phyloP scores from a whole-genome alignment of 1,140 invertebrate species.

The Mycetomoellerius zeteki region DNA sequence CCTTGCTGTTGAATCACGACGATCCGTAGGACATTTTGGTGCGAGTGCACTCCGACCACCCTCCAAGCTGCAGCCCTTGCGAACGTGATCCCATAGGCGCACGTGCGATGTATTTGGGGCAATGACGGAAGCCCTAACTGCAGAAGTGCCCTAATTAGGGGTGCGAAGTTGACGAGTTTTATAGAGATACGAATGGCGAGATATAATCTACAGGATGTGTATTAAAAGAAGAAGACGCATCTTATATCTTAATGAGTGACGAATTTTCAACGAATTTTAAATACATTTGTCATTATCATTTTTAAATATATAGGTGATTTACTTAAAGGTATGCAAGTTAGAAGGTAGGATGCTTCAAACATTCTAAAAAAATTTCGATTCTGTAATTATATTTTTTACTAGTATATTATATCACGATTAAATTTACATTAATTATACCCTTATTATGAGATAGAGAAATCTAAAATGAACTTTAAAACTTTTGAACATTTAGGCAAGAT shows the following conservation, averaged over 20 bases:
- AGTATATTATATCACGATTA: too few relatives aligned
- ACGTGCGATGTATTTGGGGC: constrained; percentile 47
- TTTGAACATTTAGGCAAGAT: too few relatives aligned
- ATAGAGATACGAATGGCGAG: constrained; percentile 5
- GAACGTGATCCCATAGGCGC: constrained; percentile 41
- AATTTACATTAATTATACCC: too few relatives aligned
- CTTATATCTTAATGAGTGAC: neutral
- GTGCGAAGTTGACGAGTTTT: constrained; percentile 17
- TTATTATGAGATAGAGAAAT: too few relatives aligned
- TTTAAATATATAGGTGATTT: too few relatives aligned
- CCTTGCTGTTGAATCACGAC: constrained; percentile 66
- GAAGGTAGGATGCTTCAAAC: too few relatives aligned
- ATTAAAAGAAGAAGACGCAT: neutral
- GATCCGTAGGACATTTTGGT: constrained; percentile 56
- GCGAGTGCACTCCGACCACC: constrained; percentile 47
- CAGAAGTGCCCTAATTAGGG: constrained; percentile 25
- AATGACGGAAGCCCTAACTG: neutral
- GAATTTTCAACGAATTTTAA: neutral
- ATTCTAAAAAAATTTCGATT: too few relatives aligned
- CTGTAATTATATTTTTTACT: too few relatives aligned
- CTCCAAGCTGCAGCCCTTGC: constrained; percentile 9
- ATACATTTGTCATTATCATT: neutral
- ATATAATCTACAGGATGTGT: neutral
- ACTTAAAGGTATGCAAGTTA: too few relatives aligned
- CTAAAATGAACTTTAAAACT: too few relatives aligned